A percentile compares a stretch with the other conserved stretches of the same genome.
These are phyloP conservation scores for Macrostomum cliftonense DNA, from an alignment of 2,888 invertebrate genomes.

Conservation along the genomic window DNA sequence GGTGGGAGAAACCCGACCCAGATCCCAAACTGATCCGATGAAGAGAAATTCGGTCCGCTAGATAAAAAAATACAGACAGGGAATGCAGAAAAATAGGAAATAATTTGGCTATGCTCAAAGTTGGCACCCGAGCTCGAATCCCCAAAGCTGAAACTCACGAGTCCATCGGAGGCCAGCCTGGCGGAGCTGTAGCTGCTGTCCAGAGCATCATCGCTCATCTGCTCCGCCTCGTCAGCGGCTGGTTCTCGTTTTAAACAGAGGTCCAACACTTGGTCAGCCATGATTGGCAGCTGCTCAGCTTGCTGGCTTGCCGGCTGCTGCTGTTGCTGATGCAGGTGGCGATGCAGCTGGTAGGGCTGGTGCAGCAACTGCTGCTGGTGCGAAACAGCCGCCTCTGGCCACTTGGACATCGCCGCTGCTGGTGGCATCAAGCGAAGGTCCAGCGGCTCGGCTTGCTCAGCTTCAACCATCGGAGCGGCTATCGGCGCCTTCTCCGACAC, in stretches of 20 bases:
- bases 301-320: slow-evolving; percentile 4
- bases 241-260: neutral
- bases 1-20: too few relatives aligned
- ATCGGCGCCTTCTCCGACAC: neutral
- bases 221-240: slow-evolving; percentile 1
- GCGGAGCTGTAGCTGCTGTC: slow-evolving; percentile 2
- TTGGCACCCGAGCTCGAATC: too few relatives aligned
- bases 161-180: too few relatives aligned
- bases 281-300: slow-evolving; percentile 4
- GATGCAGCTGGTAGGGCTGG: slow-evolving; percentile 1
- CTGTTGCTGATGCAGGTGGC: slow-evolving; percentile 7
- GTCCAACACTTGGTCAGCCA: neutral
- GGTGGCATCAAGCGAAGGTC: slow-evolving; percentile 61
- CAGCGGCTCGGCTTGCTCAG: slow-evolving; percentile 54
- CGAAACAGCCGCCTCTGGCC: neutral
- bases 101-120: too few relatives aligned
- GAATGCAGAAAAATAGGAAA: too few relatives aligned
- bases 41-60: too few relatives aligned
- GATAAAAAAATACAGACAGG: too few relatives aligned
- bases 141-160: too few relatives aligned
- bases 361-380: too few relatives aligned
- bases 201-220: neutral
- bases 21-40: too few relatives aligned
- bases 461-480: neutral
- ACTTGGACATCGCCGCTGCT: slow-evolving; percentile 25